These are phyloP conservation scores for Betta splendens DNA, from an alignment of 2,797 vertebrate species.

Conservation along the genomic window DNA sequence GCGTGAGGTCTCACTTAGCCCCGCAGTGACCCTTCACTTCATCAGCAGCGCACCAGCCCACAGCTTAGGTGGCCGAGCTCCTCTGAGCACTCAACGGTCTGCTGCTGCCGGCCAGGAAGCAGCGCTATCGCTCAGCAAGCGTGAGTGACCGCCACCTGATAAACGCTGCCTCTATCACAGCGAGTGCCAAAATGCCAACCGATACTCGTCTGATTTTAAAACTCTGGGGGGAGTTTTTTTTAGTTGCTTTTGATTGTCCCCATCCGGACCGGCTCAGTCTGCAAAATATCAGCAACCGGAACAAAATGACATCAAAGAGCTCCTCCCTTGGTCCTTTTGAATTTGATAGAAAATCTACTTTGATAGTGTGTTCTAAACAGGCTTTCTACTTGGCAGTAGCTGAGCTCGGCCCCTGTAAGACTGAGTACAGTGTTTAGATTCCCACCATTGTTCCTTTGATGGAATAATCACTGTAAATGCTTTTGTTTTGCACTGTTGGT, in stretches of 20 bases:
- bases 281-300: constrained; percentile 8
- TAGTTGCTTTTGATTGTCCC: background rate
- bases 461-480: background rate
- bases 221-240: background rate
- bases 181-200: background rate
- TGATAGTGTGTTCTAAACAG: background rate
- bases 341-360: background rate
- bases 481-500: background rate
- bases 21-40: constrained; percentile 66
- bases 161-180: constrained; percentile 5
- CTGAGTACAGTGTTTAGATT: background rate
- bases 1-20: constrained; percentile 77
- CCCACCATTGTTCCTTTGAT: too few relatives aligned
- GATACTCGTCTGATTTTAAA: background rate
- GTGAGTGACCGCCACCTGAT: constrained; percentile 41
- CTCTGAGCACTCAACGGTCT: constrained; percentile 6
- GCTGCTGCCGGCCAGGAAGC: constrained; percentile 9
- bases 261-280: background rate
- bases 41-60: constrained; percentile 52
- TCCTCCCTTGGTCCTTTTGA: background rate
- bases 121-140: constrained; percentile 39
- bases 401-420: background rate
- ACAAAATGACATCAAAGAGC: constrained; percentile 12
- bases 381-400: background rate
- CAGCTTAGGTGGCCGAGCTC: constrained; percentile 63